phyloP scores from a whole-genome alignment of 2,113 vertebrate genomes.

The Atlantisia rogersi region DNA sequence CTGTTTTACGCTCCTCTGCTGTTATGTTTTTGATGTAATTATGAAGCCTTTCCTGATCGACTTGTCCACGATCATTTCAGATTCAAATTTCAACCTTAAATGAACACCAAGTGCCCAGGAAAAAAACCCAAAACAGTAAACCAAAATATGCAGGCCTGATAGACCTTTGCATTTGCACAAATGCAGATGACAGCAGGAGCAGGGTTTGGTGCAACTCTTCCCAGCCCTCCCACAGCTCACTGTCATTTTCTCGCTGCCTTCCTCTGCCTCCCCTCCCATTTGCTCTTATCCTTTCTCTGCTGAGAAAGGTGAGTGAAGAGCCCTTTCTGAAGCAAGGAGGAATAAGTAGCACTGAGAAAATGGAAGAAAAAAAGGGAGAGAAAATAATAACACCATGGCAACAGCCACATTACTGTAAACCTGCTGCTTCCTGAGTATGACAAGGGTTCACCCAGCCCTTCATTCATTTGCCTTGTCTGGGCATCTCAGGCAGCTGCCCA shows the following conservation, averaged over 20 bases:
- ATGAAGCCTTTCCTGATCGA: neutral
- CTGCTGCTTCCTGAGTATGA: neutral
- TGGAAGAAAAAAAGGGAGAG: neutral
- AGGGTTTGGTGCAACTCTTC: neutral
- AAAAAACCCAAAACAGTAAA: neutral
- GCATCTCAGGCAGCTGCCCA: neutral
- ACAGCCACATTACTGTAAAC: neutral
- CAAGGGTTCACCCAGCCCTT: neutral
- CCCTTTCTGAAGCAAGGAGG: neutral
- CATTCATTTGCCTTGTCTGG: neutral
- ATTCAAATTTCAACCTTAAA: neutral
- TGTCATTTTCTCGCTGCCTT: neutral
- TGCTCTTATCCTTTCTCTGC: neutral
- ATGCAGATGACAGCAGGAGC: accelerated
- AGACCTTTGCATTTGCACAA: neutral
- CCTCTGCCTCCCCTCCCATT: neutral
- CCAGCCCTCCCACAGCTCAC: accelerated
- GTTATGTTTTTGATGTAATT: neutral
- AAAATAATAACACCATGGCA: neutral
- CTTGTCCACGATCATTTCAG: neutral
- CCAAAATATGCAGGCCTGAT: neutral
- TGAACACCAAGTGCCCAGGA: neutral
- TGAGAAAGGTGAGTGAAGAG: neutral
- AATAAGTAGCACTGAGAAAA: neutral
- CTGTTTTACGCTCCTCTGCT: neutral